Evolutionary conservation across 1,140 invertebrate species (phyloP).

Genomic region (Tetramorium simillimum): DNA sequence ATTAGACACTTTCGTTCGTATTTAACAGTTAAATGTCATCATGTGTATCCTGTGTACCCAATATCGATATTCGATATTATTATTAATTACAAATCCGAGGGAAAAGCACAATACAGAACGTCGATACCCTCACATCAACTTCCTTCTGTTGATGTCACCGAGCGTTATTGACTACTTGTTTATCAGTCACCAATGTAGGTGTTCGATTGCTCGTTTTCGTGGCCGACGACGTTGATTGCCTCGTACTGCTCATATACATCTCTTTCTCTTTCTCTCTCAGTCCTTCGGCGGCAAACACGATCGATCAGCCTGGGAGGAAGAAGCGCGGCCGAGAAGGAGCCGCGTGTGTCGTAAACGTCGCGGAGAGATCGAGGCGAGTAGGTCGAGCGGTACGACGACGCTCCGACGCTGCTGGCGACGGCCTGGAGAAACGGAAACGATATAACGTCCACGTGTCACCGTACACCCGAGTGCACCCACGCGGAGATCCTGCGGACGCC

Average conservation of each 20-base stretch:
- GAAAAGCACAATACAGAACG: background rate
- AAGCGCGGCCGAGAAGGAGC: slow-evolving; percentile 1
- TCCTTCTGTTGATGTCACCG: background rate
- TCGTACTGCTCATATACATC: background rate
- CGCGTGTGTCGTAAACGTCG: slow-evolving; percentile 21
- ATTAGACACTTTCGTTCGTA: background rate
- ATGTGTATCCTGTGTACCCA: too few relatives aligned
- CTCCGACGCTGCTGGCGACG: background rate
- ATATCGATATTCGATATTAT: slow-evolving; percentile 9
- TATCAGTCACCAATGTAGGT: slow-evolving; percentile 12
- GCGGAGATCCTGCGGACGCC: slow-evolving; percentile 3
- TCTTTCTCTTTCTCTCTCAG: slow-evolving; percentile 14
- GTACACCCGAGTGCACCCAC: slow-evolving; percentile 9
- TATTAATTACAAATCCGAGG: background rate
- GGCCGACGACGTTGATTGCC: slow-evolving; percentile 17
- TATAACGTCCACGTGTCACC: slow-evolving; percentile 43
- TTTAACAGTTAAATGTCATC: background rate
- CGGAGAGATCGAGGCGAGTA: slow-evolving; percentile 57
- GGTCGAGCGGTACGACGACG: slow-evolving; percentile 33
- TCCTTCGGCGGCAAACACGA: background rate
- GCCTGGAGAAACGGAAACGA: slow-evolving; percentile 34
- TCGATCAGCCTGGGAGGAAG: slow-evolving; percentile 6
- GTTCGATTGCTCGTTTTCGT: slow-evolving; percentile 34
- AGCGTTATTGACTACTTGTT: slow-evolving; percentile 23
- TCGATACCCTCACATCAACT: background rate